Evolutionary conservation across 2,113 vertebrate genomes (phyloP).

Genomic region (Hemicordylus capensis): DNA sequence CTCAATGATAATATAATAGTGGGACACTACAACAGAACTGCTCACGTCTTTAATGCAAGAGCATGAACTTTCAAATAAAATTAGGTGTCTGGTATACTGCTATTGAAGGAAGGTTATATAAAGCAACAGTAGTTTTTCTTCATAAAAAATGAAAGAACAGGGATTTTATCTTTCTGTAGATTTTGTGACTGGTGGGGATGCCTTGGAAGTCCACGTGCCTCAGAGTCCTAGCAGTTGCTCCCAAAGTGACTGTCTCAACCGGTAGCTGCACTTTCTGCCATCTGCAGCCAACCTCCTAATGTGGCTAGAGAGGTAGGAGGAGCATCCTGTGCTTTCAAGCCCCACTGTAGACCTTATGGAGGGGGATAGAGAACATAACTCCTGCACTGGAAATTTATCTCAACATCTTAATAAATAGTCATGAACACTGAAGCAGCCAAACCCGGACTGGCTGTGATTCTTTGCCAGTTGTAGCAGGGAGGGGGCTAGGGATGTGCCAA

Average conservation of each 20-base stretch:
- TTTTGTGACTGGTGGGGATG: neutral
- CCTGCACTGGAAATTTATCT: too few relatives aligned
- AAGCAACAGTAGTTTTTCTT: neutral
- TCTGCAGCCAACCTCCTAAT: neutral
- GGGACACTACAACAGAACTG: neutral
- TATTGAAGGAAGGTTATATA: neutral
- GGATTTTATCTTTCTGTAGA: neutral
- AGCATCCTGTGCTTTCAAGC: too few relatives aligned
- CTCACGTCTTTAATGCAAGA: neutral
- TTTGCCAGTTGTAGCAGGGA: too few relatives aligned
- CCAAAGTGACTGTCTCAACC: neutral
- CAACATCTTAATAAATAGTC: too few relatives aligned
- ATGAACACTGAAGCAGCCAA: too few relatives aligned
- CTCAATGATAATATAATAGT: neutral
- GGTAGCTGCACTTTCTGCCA: too few relatives aligned
- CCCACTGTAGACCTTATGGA: too few relatives aligned
- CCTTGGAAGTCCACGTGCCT: neutral
- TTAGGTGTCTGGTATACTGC: neutral
- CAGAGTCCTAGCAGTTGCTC: neutral
- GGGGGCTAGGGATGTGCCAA: too few relatives aligned
- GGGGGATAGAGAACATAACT: too few relatives aligned
- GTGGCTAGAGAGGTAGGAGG: too few relatives aligned
- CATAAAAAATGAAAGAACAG: neutral
- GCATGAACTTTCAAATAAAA: neutral
- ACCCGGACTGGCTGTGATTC: too few relatives aligned